Base-by-base conservation (phyloP, 2,113 vertebrate genomes). In the Ancistrus triradiatus region DNA sequence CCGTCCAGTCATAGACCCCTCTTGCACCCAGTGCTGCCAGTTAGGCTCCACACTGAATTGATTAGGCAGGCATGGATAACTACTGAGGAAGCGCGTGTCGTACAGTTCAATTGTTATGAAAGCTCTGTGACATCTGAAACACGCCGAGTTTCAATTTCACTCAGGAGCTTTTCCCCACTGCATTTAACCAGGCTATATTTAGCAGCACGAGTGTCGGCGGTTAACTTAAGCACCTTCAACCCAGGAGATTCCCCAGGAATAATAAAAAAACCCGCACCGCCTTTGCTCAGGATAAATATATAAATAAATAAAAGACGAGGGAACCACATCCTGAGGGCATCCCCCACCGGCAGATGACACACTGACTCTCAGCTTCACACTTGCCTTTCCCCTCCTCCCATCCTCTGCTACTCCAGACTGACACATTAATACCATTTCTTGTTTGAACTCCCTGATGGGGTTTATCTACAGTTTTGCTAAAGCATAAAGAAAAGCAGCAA, bases 261-360 rank as follows among this genome's bases (percentile, higher is more conserved):
- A 75, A 66, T 74, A 80, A 80, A 76, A 65, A 76, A 63, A 53
- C 63, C 37, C 4, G 42, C 63, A 19, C 68, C 58, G 74, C 53
- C 66, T 76, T 33, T 40, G 77, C 80, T 74, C 78, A 77, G 28
- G 3, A 42, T 4, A 70, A 74, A 77, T 76, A 79, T 78, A 82
- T 80, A 81, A 80, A 87, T 75, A 81, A 77, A 52, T 19, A 53
- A 17, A 59, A 77, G 74, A 81, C 81, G 59, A 80, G 80, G 80
- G 77, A 79, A 82, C 79, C 80, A 77, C 80, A 80, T 83, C 81
- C 82, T 79, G 72, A 80, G 82, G 80, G 84, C 78, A 83, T 82
- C 77, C 78, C 79, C 76, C 78, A 73, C 79, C 77, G 80, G 74
- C 74, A 73, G 73, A 79, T 63, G 0, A n/a, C 19, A 43, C 6